These are phyloP conservation scores for Diorhabda elongata DNA, from an alignment of 1,140 invertebrate genomes.

Conservation along the genomic window DNA sequence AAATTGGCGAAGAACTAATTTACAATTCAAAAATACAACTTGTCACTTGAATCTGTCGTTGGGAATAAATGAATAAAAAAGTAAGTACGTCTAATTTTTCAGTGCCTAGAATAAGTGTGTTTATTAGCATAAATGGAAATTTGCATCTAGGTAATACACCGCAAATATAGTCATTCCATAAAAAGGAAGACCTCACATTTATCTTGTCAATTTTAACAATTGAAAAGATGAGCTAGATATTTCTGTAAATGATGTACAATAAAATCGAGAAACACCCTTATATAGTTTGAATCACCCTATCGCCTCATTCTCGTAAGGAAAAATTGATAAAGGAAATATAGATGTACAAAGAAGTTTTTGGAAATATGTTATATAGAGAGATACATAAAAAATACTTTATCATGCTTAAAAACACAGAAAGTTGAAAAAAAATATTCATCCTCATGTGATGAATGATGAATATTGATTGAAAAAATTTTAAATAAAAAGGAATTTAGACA, in stretches of 20 bases:
- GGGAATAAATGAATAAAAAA: conserved; percentile 13
- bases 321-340: too few relatives aligned
- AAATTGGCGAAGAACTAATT: conserved; percentile 7
- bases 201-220: conserved; percentile 17
- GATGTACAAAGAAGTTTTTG: too few relatives aligned
- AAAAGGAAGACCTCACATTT: conserved; percentile 12
- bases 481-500: too few relatives aligned
- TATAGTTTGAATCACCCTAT: not conserved
- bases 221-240: not conserved
- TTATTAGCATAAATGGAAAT: conserved; percentile 18
- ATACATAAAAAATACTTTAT: too few relatives aligned
- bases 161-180: conserved; percentile 13
- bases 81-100: conserved; percentile 19
- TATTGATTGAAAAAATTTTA: too few relatives aligned
- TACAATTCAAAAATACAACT: conserved; percentile 20
- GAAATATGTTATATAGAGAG: too few relatives aligned
- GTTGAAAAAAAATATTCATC: too few relatives aligned
- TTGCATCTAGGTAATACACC: conserved; percentile 20
- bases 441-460: too few relatives aligned
- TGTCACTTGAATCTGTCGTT: not conserved
- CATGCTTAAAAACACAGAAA: too few relatives aligned
- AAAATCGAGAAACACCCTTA: not conserved
- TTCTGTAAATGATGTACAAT: not conserved
- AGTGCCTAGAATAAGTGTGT: conserved; percentile 15
- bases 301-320: too few relatives aligned